phyloP scores from a whole-genome alignment of 2,888 invertebrate species.

The Pseudoips prasinana region DNA sequence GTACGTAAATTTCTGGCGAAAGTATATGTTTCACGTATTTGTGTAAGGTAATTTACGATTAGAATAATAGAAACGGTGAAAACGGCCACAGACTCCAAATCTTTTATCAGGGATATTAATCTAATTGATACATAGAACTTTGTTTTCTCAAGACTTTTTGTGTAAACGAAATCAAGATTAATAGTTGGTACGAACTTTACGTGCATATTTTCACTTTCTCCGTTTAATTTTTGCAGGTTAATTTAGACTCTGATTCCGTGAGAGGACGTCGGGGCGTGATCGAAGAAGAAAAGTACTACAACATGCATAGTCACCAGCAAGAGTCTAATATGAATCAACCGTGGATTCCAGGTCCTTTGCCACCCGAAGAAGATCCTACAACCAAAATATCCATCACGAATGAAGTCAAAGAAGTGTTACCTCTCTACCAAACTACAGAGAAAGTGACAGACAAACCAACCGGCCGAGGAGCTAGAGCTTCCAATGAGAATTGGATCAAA shows the following conservation, averaged over 20 bases:
- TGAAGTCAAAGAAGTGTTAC: conserved; percentile 52
- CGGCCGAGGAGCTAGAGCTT: conserved; percentile 82
- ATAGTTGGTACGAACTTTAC: not conserved
- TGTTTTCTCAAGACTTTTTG: not conserved
- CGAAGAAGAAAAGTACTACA: conserved; percentile 73
- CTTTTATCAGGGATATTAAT: conserved; percentile 1
- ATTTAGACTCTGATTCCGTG: conserved; percentile 44
- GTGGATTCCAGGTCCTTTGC: conserved; percentile 70
- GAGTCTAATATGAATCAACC: conserved; percentile 49
- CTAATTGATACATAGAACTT: conserved; percentile 1
- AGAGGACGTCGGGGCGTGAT: conserved; percentile 72
- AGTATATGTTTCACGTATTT: too few relatives aligned
- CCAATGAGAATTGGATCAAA: conserved; percentile 84
- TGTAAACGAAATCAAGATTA: not conserved
- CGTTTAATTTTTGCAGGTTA: conserved; percentile 37
- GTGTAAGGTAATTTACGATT: too few relatives aligned
- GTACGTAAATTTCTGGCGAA: not conserved
- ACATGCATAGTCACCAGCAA: conserved; percentile 53
- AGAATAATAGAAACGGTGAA: too few relatives aligned
- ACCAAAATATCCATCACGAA: conserved; percentile 69
- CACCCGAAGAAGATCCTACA: conserved; percentile 64
- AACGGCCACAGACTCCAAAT: not conserved
- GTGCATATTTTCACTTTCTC: too few relatives aligned
- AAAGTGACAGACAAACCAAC: conserved; percentile 75
- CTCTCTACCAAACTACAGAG: conserved; percentile 68